phyloP scores from a whole-genome alignment of 2,888 invertebrate genomes.

The Coelopa pilipes region DNA sequence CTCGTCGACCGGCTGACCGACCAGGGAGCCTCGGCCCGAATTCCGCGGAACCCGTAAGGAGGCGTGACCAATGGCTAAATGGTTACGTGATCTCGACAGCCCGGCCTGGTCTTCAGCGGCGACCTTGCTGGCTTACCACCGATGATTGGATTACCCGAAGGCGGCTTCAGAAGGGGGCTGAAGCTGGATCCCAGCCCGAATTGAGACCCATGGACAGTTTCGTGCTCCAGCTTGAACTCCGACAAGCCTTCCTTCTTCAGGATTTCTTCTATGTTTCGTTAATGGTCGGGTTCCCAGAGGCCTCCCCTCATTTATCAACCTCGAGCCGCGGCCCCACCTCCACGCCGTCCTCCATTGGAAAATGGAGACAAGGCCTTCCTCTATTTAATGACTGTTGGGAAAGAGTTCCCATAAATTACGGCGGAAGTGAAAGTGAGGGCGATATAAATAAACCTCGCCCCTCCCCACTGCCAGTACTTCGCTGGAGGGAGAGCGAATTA shows the following conservation, averaged over 20 bases:
- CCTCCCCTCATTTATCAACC: background rate
- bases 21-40: background rate
- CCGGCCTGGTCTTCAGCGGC: too few species aligned
- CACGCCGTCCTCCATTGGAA: background rate
- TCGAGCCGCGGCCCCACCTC: background rate
- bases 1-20: constrained; percentile 12
- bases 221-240: too few species aligned
- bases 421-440: background rate
- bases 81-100: constrained; percentile 46
- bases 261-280: too few species aligned
- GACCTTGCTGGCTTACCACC: too few species aligned
- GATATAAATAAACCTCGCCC: background rate
- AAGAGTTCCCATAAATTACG: background rate
- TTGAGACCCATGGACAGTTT: too few species aligned
- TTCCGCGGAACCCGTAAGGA: constrained; percentile 39
- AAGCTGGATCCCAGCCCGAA: too few species aligned
- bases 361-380: background rate
- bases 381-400: constrained; percentile 1
- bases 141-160: background rate
- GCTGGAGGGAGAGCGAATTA: too few species aligned
- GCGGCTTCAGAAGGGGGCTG: background rate
- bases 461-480: too few species aligned
- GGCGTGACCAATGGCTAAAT: constrained; percentile 57
- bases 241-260: too few species aligned
- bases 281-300: too few species aligned